These are phyloP conservation scores for Lycodopsis pacificus DNA, from an alignment of 2,797 vertebrate species.

Conservation along the genomic window DNA sequence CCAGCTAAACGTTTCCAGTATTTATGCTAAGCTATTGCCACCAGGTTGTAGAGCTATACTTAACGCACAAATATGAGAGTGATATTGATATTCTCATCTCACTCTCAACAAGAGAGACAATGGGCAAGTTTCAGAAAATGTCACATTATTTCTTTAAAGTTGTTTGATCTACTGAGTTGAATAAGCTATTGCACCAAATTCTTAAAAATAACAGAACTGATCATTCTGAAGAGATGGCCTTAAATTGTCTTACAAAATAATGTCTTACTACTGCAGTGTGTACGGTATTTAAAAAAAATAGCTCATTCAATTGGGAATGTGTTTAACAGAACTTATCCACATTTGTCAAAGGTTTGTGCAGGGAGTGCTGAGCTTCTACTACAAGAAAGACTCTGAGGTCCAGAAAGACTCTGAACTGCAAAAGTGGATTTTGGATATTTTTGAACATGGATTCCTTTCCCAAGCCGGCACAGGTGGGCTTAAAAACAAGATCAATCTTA, in stretches of 20 bases:
- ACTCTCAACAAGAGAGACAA: background rate
- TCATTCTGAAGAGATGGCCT: background rate
- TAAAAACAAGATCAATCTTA: background rate
- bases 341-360: slow-evolving; percentile 62
- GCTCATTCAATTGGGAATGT: background rate
- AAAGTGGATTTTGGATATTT: slow-evolving; percentile 68
- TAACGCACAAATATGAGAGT: background rate
- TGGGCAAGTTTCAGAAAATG: background rate
- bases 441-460: slow-evolving; percentile 64
- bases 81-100: background rate
- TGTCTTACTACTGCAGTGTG: background rate
- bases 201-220: background rate
- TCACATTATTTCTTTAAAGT: background rate
- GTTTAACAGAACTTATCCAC: background rate
- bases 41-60: background rate
- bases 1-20: background rate
- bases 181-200: background rate
- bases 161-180: background rate
- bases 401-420: slow-evolving; percentile 66
- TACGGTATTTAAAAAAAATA: background rate
- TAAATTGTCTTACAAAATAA: no score
- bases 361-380: slow-evolving; percentile 57
- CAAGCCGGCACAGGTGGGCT: slow-evolving; percentile 36
- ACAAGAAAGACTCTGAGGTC: slow-evolving; percentile 59
- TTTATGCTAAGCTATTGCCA: no score